Conservation (phyloP, 92 coral and sea anemone genomes). For the Scolanthus callimorphus region DNA sequence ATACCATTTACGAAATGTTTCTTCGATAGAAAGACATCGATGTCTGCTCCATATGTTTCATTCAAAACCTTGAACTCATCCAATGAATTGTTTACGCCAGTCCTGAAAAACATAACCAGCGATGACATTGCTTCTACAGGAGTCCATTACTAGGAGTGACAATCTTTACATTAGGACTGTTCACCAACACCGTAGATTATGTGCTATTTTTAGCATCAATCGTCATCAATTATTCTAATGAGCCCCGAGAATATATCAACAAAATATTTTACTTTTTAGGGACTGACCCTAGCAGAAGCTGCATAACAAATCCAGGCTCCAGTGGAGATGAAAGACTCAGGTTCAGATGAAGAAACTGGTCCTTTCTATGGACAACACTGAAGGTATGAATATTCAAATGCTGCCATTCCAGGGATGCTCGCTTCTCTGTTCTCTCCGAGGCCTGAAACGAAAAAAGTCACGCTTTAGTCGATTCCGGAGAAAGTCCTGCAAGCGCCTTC, state of each 20-base stretch:
- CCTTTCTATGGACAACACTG: conserved; percentile 17
- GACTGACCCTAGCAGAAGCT: conserved; percentile 44
- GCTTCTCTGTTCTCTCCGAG: conserved; percentile 16
- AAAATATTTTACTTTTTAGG: too few species aligned
- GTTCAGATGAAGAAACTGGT: conserved; percentile 42
- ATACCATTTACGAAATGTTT: conserved; percentile 47
- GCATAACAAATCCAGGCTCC: conserved; percentile 39
- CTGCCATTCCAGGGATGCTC: conserved; percentile 29
- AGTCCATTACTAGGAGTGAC: too few species aligned
- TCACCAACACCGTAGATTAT: too few species aligned
- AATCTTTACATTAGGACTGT: too few species aligned
- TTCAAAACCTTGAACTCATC: neutral
- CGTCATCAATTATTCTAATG: too few species aligned
- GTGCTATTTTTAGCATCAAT: too few species aligned
- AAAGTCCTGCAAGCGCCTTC: too few species aligned
- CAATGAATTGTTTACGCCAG: neutral
- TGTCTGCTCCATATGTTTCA: conserved; percentile 21
- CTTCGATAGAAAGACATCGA: conserved; percentile 22
- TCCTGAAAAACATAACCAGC: too few species aligned
- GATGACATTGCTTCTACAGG: too few species aligned
- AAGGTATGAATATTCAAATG: conserved; percentile 45
- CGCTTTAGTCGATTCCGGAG: too few species aligned
- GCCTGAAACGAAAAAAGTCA: too few species aligned
- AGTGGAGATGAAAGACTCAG: conserved; percentile 31
- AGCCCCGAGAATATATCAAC: too few species aligned